A percentile compares a stretch with the other conserved stretches of the same genome.
These are phyloP conservation scores for Apoda limacodes DNA, from an alignment of 2,888 invertebrate genomes.

Conservation along the genomic window DNA sequence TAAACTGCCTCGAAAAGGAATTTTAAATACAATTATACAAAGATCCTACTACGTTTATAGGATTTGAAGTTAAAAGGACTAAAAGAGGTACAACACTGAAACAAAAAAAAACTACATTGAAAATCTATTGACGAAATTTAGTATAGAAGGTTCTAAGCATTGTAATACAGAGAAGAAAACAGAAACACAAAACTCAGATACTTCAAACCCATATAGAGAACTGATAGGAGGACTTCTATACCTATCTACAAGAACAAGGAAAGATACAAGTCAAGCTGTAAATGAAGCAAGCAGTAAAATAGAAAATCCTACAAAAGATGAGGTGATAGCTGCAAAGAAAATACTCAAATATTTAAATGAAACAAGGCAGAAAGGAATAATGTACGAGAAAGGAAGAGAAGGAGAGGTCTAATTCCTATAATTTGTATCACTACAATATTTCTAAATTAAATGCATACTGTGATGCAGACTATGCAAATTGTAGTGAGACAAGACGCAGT, in stretches of 20 bases:
- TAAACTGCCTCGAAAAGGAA: background rate
- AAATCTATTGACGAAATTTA: slow-evolving; percentile 1
- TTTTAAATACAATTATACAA: slow-evolving; percentile 1
- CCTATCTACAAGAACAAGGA: slow-evolving; percentile 1
- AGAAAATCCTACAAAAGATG: slow-evolving; percentile 1
- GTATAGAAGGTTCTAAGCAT: background rate
- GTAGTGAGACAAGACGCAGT: slow-evolving; percentile 19
- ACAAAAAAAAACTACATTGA: slow-evolving; percentile 2
- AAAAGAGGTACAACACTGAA: background rate
- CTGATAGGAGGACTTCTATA: slow-evolving; percentile 1
- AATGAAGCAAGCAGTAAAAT: slow-evolving; percentile 1
- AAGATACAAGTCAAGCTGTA: slow-evolving; percentile 1
- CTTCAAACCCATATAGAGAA: slow-evolving; percentile 1
- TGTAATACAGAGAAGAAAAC: slow-evolving; percentile 1
- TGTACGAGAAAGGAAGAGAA: background rate
- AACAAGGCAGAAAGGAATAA: background rate
- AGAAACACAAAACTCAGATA: background rate
- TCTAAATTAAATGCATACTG: slow-evolving; percentile 15
- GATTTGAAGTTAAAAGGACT: background rate
- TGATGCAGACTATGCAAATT: slow-evolving; percentile 22
- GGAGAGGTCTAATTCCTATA: too few species aligned
- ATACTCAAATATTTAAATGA: slow-evolving; percentile 2
- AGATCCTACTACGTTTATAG: background rate
- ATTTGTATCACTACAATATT: too few species aligned
- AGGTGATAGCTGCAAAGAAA: slow-evolving; percentile 1